Percentiles rank a stretch among this genome's conserved stretches.
phyloP scores from a whole-genome alignment of 1,140 invertebrate genomes.

The Centruroides vittatus region DNA sequence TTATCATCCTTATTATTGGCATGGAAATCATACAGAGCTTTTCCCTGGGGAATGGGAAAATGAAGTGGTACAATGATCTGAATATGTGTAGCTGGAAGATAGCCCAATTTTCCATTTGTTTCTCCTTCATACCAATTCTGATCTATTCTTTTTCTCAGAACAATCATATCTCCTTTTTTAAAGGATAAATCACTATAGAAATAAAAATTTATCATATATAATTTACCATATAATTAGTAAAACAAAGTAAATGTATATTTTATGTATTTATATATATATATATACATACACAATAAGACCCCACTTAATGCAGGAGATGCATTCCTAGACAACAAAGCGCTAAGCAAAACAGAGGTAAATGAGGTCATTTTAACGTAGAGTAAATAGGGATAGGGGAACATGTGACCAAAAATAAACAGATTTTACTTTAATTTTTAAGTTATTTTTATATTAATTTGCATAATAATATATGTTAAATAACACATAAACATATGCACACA shows the following conservation, averaged over 20 bases:
- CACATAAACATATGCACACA: too few species aligned
- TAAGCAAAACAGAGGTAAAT: too few species aligned
- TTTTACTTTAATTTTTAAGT: too few species aligned
- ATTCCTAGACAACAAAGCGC: too few species aligned
- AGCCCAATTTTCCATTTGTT: slow-evolving; percentile 57
- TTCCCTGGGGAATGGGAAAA: slow-evolving; percentile 61
- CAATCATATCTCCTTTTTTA: slow-evolving; percentile 73
- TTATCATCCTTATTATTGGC: slow-evolving; percentile 70
- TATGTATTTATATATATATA: not conserved
- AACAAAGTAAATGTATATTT: not conserved
- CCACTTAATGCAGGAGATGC: too few species aligned
- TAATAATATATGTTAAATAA: too few species aligned
- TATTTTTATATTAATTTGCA: too few species aligned
- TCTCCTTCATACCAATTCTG: slow-evolving; percentile 84
- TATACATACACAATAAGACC: too few species aligned
- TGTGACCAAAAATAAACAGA: too few species aligned
- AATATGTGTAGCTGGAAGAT: slow-evolving; percentile 76
- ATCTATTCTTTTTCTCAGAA: slow-evolving; percentile 68
- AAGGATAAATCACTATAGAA: slow-evolving; percentile 65
- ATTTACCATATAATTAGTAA: not conserved
- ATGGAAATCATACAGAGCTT: slow-evolving; percentile 82
- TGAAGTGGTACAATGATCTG: slow-evolving; percentile 40
- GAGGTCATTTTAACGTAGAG: too few species aligned
- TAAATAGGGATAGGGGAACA: too few species aligned
- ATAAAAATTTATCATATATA: not conserved